Conservation (phyloP, 2,113 vertebrate species). For the Embiotoca jacksoni region DNA sequence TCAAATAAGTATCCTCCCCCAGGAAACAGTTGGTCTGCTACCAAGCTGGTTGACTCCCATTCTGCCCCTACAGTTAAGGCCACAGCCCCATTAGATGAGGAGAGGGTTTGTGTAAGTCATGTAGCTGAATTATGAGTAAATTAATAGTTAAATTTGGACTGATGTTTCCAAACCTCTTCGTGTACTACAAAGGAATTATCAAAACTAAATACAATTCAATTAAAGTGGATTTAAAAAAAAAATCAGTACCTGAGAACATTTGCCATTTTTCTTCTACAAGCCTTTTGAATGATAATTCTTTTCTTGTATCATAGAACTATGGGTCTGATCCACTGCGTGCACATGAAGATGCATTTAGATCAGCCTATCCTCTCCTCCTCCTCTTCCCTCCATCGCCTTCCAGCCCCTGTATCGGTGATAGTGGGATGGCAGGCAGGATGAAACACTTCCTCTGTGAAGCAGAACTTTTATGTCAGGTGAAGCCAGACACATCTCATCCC, state of each 20-base stretch:
- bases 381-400: constrained; percentile 60
- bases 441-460: constrained; percentile 89
- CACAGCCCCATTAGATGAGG: constrained; percentile 2
- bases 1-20: constrained; percentile 62
- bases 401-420: constrained; percentile 73
- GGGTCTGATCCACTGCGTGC: constrained; percentile 58
- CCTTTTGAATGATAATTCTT: constrained; percentile 35
- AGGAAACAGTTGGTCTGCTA: constrained; percentile 52
- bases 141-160: constrained; percentile 19
- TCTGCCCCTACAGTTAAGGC: constrained; percentile 13
- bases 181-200: constrained; percentile 34
- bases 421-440: constrained; percentile 69
- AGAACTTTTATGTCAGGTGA: constrained; percentile 95
- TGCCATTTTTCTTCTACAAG: neutral
- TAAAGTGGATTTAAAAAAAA: neutral
- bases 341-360: constrained; percentile 69
- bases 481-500: constrained; percentile 92
- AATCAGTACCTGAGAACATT: neutral
- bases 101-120: constrained; percentile 3
- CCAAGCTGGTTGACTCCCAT: constrained; percentile 68
- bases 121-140: neutral
- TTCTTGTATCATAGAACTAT: constrained; percentile 65
- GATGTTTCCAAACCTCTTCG: constrained; percentile 61
- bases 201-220: constrained; percentile 6
- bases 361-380: constrained; percentile 60